A percentile compares a stretch with the other conserved stretches of the same genome.
Conservation (phyloP, 2,888 invertebrate species). For the Desoria tigrina region DNA sequence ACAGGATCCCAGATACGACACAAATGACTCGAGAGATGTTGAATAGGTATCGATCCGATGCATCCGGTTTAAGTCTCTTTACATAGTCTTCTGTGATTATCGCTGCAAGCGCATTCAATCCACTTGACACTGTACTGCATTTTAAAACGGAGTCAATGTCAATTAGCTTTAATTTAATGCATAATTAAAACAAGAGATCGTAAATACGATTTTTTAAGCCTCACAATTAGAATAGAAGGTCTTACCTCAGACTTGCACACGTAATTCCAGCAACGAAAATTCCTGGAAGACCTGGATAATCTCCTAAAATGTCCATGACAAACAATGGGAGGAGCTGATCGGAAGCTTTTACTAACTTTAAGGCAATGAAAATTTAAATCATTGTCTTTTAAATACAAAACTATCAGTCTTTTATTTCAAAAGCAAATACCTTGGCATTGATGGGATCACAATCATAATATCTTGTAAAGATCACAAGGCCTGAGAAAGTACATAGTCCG, state of each 20-base stretch:
- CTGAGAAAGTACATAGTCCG: conserved; percentile 82
- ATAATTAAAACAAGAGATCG: too few species aligned
- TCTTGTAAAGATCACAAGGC: conserved; percentile 78
- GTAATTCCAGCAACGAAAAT: conserved; percentile 46
- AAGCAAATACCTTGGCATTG: conserved; percentile 61
- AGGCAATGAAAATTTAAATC: too few species aligned
- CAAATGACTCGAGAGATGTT: conserved; percentile 28
- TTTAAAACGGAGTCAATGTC: neutral
- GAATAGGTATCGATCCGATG: conserved; percentile 27
- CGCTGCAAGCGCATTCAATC: conserved; percentile 41
- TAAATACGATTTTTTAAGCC: too few species aligned
- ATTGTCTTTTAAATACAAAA: neutral
- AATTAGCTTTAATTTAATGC: too few species aligned
- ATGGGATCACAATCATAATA: conserved; percentile 85
- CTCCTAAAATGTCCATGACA: conserved; percentile 38
- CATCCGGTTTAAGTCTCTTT: conserved; percentile 26
- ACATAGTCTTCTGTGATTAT: conserved; percentile 43
- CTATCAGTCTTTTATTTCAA: too few species aligned
- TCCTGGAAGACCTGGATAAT: conserved; percentile 43
- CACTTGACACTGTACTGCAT: conserved; percentile 41
- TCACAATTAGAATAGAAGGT: too few species aligned
- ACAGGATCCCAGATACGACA: conserved; percentile 31
- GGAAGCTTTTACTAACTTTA: conserved; percentile 7
- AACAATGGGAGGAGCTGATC: conserved; percentile 42
- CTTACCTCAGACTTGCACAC: conserved; percentile 32